A percentile compares a stretch with the other conserved stretches of the same genome.
phyloP scores from a whole-genome alignment of 2,888 invertebrate genomes.

The Ichneumoninae sp. region DNA sequence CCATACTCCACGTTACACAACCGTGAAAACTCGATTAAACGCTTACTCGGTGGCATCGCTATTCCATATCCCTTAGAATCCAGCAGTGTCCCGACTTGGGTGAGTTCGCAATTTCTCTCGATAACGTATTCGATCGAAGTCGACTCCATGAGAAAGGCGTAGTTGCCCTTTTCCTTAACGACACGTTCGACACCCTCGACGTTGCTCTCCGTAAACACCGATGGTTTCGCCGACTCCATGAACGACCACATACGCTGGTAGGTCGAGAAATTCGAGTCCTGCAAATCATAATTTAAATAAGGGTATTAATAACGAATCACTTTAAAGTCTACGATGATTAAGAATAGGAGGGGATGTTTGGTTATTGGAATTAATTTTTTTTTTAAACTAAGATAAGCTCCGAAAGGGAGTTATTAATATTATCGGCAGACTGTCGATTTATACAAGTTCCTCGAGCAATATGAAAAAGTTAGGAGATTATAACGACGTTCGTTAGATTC shows the following conservation, averaged over 20 bases:
- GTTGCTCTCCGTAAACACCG: conserved; percentile 93
- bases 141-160: conserved; percentile 98
- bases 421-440: background rate
- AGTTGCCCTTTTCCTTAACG: conserved; percentile 90
- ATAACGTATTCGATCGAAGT: conserved; percentile 96
- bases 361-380: too few relatives aligned
- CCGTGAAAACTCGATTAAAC: conserved; percentile 63
- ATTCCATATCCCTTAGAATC: conserved; percentile 98
- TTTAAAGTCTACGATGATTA: background rate
- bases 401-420: background rate
- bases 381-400: too few relatives aligned
- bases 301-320: background rate
- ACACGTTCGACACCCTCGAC: conserved; percentile 95
- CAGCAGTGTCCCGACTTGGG: conserved; percentile 92
- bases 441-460: conserved; percentile 49
- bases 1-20: conserved; percentile 13
- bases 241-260: conserved; percentile 97
- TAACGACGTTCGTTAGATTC: conserved; percentile 36
- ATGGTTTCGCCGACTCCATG: conserved; percentile 94
- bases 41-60: conserved; percentile 94
- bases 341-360: too few relatives aligned
- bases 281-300: conserved; percentile 71
- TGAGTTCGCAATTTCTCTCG: conserved; percentile 93
- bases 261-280: conserved; percentile 95
- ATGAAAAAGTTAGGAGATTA: conserved; percentile 24